Conservation (phyloP, 1,140 invertebrate species). For the Wiebesia pumilae region DNA sequence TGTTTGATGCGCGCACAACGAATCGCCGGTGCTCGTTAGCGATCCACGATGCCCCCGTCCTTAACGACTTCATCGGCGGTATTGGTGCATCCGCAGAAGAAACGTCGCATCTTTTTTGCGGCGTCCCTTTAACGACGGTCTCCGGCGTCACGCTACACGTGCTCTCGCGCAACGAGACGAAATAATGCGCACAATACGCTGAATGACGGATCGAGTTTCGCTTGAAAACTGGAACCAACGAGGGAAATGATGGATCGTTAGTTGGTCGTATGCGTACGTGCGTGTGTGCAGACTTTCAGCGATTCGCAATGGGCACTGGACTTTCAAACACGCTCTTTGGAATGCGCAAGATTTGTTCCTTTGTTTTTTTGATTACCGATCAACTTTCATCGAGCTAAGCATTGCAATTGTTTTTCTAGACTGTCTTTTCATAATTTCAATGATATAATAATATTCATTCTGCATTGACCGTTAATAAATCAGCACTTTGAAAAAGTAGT, state of each 20-base stretch:
- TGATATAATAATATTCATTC: too few species aligned
- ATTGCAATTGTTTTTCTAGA: too few species aligned
- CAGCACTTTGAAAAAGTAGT: too few species aligned
- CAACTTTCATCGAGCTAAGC: too few species aligned
- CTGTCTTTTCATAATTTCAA: too few species aligned
- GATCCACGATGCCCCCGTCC: background rate
- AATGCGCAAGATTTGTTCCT: too few species aligned
- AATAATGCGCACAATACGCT: slow-evolving; percentile 55
- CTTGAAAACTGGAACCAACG: slow-evolving; percentile 54
- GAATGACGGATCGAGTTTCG: slow-evolving; percentile 72
- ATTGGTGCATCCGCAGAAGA: background rate
- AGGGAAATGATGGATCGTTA: slow-evolving; percentile 71
- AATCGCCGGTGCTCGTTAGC: background rate
- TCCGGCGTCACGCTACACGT: slow-evolving; percentile 54
- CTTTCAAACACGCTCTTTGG: too few species aligned
- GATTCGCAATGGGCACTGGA: slow-evolving; percentile 43
- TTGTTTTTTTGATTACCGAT: too few species aligned
- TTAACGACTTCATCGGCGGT: background rate
- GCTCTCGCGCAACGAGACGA: slow-evolving; percentile 27
- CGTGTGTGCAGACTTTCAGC: background rate
- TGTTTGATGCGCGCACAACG: too few species aligned
- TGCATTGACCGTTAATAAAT: too few species aligned
- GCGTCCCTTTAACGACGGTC: background rate
- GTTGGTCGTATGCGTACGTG: background rate
- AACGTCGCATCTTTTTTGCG: background rate